Conservation (phyloP, 1,140 invertebrate genomes). For the Pogonomyrmex barbatus region DNA sequence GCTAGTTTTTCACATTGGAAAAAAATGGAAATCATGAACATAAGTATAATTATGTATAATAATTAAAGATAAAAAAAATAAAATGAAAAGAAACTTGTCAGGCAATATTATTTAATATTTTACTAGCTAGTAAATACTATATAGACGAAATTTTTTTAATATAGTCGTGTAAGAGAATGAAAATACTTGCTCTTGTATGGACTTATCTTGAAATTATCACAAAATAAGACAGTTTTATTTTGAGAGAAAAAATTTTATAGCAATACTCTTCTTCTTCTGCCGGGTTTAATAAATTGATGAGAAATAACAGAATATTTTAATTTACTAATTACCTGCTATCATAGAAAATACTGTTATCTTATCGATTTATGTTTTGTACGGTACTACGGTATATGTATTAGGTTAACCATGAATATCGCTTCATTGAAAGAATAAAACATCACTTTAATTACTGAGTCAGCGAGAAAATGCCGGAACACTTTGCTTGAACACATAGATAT, state of each 20-base stretch:
- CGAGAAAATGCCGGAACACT: constrained; percentile 33
- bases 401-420: constrained; percentile 13
- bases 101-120: constrained; percentile 6
- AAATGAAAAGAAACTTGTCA: background rate
- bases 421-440: constrained; percentile 23
- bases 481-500: background rate
- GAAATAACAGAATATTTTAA: background rate
- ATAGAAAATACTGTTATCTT: background rate
- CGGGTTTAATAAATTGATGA: background rate
- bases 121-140: background rate
- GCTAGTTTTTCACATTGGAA: constrained; percentile 10
- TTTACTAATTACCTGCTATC: background rate
- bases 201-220: background rate
- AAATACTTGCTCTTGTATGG: background rate
- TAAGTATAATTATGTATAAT: background rate
- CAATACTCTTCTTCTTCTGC: background rate
- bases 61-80: background rate
- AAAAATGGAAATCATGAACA: background rate
- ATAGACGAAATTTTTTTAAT: background rate
- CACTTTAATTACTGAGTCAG: constrained; percentile 36
- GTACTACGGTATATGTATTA: background rate
- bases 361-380: background rate
- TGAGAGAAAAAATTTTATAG: background rate
- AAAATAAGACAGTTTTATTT: background rate
- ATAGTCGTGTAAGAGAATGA: background rate